These are phyloP conservation scores for Malacoraja senta DNA, from an alignment of 2,797 vertebrate genomes.

Conservation along the genomic window DNA sequence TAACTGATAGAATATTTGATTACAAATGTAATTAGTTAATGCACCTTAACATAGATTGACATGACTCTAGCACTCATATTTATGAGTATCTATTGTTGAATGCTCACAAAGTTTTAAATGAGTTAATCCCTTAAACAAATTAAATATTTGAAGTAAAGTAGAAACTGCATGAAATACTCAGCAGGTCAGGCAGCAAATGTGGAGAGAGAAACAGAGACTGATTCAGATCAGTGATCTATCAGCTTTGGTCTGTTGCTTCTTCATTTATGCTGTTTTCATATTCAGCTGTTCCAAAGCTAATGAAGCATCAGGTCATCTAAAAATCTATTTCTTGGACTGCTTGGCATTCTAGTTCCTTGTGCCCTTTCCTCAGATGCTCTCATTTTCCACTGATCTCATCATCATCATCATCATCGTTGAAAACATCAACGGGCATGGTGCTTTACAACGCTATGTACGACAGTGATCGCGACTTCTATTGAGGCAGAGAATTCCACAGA, in stretches of 20 bases:
- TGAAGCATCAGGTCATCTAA: neutral
- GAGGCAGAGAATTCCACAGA: too few species aligned
- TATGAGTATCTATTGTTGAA: neutral
- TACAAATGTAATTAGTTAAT: slow-evolving; percentile 29
- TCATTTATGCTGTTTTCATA: neutral
- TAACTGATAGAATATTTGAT: slow-evolving; percentile 21
- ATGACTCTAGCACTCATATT: neutral
- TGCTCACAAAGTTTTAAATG: neutral
- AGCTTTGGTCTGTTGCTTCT: neutral
- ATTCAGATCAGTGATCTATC: neutral
- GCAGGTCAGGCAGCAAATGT: too few species aligned
- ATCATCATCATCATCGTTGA: too few species aligned
- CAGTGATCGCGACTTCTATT: too few species aligned
- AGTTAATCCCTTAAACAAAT: slow-evolving; percentile 1
- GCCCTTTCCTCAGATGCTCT: neutral
- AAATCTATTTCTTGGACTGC: neutral
- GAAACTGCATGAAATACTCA: too few species aligned
- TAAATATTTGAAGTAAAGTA: neutral
- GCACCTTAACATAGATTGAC: neutral
- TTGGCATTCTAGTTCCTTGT: neutral
- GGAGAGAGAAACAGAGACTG: too few species aligned
- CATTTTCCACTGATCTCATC: too few species aligned
- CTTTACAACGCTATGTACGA: too few species aligned
- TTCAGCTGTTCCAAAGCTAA: neutral
- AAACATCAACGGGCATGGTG: too few species aligned